Percentiles rank a stretch among this genome's conserved stretches.
phyloP scores from a whole-genome alignment of 2,888 invertebrate species.

The Epistrophella euchroma region DNA sequence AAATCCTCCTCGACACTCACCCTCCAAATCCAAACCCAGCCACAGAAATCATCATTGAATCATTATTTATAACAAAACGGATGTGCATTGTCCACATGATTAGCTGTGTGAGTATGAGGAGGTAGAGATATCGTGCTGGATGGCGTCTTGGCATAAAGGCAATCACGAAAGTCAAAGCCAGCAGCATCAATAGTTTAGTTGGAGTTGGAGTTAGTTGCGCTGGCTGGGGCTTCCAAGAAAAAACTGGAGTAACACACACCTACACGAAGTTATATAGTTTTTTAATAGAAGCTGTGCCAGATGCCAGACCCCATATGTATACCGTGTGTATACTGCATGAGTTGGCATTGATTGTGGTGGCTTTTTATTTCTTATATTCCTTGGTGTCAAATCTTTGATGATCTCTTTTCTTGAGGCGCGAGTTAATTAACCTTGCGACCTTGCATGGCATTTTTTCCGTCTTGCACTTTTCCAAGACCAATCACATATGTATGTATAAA shows the following conservation, averaged over 20 bases:
- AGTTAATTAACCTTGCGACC: slow-evolving; percentile 74
- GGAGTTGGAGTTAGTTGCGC: background rate
- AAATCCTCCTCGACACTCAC: slow-evolving; percentile 47
- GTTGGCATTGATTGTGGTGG: slow-evolving; percentile 47
- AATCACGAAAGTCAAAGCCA: slow-evolving; percentile 41
- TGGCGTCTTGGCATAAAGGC: slow-evolving; percentile 25
- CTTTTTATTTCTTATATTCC: slow-evolving; percentile 19
- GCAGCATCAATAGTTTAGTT: slow-evolving; percentile 12
- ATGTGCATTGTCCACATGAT: slow-evolving; percentile 75
- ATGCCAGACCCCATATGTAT: background rate
- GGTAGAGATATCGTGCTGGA: slow-evolving; percentile 19
- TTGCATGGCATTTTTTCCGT: slow-evolving; percentile 59
- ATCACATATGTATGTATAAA: background rate
- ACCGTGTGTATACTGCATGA: background rate
- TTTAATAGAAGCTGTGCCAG: slow-evolving; percentile 32
- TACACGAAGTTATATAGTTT: slow-evolving; percentile 24
- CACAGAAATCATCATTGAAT: slow-evolving; percentile 51
- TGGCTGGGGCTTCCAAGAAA: slow-evolving; percentile 63
- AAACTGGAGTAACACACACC: slow-evolving; percentile 70
- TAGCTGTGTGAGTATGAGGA: slow-evolving; percentile 38
- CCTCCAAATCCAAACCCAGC: background rate
- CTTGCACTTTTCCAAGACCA: slow-evolving; percentile 9
- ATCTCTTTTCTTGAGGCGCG: slow-evolving; percentile 72
- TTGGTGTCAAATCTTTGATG: slow-evolving; percentile 74
- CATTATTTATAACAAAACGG: slow-evolving; percentile 73